These are phyloP conservation scores for Neomonachus schauinslandi DNA, from an alignment of 2,113 vertebrate genomes.

Conservation along the genomic window DNA sequence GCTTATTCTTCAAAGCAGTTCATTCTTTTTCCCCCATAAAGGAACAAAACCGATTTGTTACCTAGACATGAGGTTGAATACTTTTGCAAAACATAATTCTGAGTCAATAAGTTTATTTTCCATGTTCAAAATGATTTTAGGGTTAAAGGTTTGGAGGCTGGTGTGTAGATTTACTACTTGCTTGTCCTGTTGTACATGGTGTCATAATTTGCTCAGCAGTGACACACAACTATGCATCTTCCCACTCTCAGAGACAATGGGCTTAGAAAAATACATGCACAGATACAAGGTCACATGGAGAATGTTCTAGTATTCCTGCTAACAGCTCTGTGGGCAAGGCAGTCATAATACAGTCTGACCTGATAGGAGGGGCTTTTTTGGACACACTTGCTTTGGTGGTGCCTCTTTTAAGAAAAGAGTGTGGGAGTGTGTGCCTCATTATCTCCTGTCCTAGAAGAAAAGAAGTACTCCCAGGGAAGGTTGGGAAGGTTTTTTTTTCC, in stretches of 20 bases:
- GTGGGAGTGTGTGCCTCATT: not conserved
- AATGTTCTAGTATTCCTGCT: not conserved
- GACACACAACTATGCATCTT: not conserved
- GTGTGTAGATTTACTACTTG: not conserved
- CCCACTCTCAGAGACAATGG: slow-evolving; percentile 42
- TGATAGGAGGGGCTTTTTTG: not conserved
- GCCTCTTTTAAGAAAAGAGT: slow-evolving; percentile 9
- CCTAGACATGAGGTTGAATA: not conserved
- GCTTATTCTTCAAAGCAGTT: not conserved
- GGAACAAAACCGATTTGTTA: slow-evolving; percentile 43
- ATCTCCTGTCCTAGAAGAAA: not conserved
- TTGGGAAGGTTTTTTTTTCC: not conserved
- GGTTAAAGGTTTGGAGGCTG: not conserved
- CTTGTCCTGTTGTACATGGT: not conserved
- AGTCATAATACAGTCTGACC: not conserved
- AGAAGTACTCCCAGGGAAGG: slow-evolving; percentile 9
- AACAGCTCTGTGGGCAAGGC: not conserved
- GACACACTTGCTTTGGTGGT: not conserved
- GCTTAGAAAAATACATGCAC: not conserved
- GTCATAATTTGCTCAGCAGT: not conserved
- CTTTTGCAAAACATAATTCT: slow-evolving; percentile 5
- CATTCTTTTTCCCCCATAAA: not conserved
- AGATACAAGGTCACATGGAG: not conserved
- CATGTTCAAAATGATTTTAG: slow-evolving; percentile 5
- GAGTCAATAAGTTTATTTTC: slow-evolving; percentile 17